These are phyloP conservation scores for Probosciger aterrimus DNA, from an alignment of 2,113 vertebrate genomes.

Conservation along the genomic window DNA sequence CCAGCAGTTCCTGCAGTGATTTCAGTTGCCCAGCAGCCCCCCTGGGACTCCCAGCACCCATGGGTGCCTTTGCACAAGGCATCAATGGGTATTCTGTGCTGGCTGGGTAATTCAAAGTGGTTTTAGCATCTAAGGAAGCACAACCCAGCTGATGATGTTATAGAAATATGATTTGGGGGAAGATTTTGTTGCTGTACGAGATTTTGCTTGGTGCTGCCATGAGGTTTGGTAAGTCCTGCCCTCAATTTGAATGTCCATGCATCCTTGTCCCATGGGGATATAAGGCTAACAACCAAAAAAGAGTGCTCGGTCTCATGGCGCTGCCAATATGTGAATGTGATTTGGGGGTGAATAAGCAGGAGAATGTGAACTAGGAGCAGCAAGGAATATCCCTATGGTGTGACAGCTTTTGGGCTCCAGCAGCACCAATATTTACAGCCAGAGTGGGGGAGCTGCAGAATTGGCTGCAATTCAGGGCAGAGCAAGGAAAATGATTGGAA, in stretches of 20 bases:
- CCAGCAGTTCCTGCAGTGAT: background rate
- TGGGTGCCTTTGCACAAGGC: background rate
- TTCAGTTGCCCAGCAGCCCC: background rate
- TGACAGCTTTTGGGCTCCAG: background rate
- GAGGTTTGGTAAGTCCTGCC: background rate
- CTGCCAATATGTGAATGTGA: background rate
- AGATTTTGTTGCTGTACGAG: rapidly evolving
- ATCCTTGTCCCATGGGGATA: background rate
- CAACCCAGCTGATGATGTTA: background rate
- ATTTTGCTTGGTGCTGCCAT: background rate
- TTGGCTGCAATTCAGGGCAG: background rate
- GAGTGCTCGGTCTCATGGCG: rapidly evolving
- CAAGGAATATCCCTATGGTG: background rate
- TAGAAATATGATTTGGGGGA: background rate
- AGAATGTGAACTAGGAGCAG: background rate
- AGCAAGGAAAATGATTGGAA: background rate
- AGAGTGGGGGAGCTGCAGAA: background rate
- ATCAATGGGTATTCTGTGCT: background rate
- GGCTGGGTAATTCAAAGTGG: background rate
- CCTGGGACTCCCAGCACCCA: background rate
- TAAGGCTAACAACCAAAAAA: background rate
- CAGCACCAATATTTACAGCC: background rate
- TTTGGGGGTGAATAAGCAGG: background rate
- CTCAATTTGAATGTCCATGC: background rate
- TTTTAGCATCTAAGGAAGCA: background rate